Conservation (phyloP, 2,797 vertebrate species). For the Xiphophorus birchmanni region DNA sequence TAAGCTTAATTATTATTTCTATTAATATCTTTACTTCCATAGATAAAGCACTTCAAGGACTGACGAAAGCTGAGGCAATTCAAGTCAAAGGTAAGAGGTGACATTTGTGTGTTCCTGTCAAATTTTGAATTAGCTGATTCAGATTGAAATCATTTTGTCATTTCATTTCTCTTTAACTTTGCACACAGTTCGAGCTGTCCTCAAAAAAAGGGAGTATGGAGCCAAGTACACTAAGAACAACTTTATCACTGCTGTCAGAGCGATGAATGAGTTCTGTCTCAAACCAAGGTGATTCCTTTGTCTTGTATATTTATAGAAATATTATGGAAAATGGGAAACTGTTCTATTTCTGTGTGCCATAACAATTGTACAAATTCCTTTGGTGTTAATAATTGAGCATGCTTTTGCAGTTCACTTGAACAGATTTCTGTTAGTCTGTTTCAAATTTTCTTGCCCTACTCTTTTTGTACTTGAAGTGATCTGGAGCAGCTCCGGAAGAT, state of each 20-base stretch:
- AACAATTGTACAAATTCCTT: constrained; percentile 8
- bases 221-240: constrained; percentile 96
- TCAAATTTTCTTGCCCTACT: neutral
- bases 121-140: neutral
- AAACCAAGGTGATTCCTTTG: constrained; percentile 88
- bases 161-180: constrained; percentile 6
- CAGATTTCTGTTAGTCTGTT: neutral
- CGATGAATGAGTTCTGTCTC: constrained; percentile 98
- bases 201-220: constrained; percentile 98
- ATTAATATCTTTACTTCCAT: neutral
- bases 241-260: constrained; percentile 98
- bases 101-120: neutral
- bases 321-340: neutral
- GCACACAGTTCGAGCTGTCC: constrained; percentile 90
- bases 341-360: neutral
- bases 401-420: constrained; percentile 51
- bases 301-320: neutral
- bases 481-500: constrained; percentile 95
- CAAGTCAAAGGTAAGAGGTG: constrained; percentile 93
- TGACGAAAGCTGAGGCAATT: constrained; percentile 83
- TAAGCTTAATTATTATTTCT: neutral
- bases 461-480: constrained; percentile 81
- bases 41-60: constrained; percentile 67
- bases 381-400: constrained; percentile 53
- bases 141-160: neutral